These are phyloP conservation scores for Percina caprodes DNA, from an alignment of 2,113 vertebrate genomes.

Conservation along the genomic window DNA sequence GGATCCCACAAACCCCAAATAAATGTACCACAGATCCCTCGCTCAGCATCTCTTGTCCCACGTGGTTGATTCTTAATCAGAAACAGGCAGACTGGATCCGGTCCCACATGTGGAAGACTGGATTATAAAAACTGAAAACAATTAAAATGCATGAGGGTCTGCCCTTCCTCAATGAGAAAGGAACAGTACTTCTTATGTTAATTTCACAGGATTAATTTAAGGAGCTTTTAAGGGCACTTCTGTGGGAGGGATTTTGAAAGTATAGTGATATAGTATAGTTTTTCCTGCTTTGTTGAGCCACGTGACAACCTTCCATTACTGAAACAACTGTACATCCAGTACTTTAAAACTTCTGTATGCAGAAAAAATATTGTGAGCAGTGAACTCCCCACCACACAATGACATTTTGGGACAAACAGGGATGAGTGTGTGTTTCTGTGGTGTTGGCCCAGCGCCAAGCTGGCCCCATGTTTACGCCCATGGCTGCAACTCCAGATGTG, in stretches of 20 bases:
- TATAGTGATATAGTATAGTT: slow-evolving; percentile 33
- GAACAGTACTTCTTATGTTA: slow-evolving; percentile 68
- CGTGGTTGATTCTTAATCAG: slow-evolving; percentile 67
- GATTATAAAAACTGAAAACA: slow-evolving; percentile 80
- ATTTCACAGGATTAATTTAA: slow-evolving; percentile 76
- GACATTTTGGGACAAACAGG: slow-evolving; percentile 33
- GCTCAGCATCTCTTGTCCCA: slow-evolving; percentile 51
- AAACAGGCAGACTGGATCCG: slow-evolving; percentile 71
- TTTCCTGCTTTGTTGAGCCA: slow-evolving; percentile 37
- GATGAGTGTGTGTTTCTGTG: slow-evolving; percentile 48
- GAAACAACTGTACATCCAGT: slow-evolving; percentile 16
- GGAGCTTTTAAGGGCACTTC: slow-evolving; percentile 67
- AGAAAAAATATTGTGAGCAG: slow-evolving; percentile 26
- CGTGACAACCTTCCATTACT: background rate
- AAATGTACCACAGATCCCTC: slow-evolving; percentile 42
- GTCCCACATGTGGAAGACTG: slow-evolving; percentile 64
- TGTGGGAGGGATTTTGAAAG: slow-evolving; percentile 54
- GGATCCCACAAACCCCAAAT: slow-evolving; percentile 37
- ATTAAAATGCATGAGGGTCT: slow-evolving; percentile 72
- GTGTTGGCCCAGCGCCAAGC: slow-evolving; percentile 58
- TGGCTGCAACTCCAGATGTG: slow-evolving; percentile 81
- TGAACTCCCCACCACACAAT: slow-evolving; percentile 27
- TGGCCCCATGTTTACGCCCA: slow-evolving; percentile 77
- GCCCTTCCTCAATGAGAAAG: slow-evolving; percentile 60
- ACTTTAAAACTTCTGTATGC: slow-evolving; percentile 1